Conservation (phyloP, 2,797 vertebrate genomes). For the Rhadinocentrus ornatus region DNA sequence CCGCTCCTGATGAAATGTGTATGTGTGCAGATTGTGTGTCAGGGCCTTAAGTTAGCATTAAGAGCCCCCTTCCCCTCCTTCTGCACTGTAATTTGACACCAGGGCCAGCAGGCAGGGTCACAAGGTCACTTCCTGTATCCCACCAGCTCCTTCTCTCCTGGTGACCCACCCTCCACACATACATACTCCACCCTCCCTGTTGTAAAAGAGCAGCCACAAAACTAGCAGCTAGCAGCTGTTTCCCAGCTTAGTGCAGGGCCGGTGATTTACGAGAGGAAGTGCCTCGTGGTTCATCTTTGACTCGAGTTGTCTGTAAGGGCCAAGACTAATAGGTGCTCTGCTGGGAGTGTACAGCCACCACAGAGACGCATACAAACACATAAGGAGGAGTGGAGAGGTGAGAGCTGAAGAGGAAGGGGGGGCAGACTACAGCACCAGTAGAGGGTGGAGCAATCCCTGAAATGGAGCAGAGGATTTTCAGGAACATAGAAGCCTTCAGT, state of each 20-base stretch:
- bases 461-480: conserved; percentile 39
- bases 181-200: conserved; percentile 35
- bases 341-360: conserved; percentile 75
- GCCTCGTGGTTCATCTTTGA: conserved; percentile 83
- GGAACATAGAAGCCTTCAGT: conserved; percentile 23
- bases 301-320: conserved; percentile 78
- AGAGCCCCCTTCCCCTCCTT: conserved; percentile 73
- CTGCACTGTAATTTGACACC: conserved; percentile 85
- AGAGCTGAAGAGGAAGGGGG: background rate
- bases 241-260: conserved; percentile 93
- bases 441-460: conserved; percentile 33
- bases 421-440: conserved; percentile 16
- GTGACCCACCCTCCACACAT: conserved; percentile 20
- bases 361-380: conserved; percentile 74
- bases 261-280: conserved; percentile 90
- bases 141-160: conserved; percentile 60
- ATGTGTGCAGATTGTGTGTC: conserved; percentile 48
- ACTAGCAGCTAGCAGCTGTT: conserved; percentile 92
- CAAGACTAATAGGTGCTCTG: conserved; percentile 79
- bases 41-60: conserved; percentile 64
- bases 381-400: conserved; percentile 25
- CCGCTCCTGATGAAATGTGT: conserved; percentile 46
- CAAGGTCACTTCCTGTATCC: conserved; percentile 94
- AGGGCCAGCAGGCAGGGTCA: conserved; percentile 93
- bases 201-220: conserved; percentile 78